Evolutionary conservation across 2,113 vertebrate genomes (phyloP).

Genomic region (Murina feae): DNA sequence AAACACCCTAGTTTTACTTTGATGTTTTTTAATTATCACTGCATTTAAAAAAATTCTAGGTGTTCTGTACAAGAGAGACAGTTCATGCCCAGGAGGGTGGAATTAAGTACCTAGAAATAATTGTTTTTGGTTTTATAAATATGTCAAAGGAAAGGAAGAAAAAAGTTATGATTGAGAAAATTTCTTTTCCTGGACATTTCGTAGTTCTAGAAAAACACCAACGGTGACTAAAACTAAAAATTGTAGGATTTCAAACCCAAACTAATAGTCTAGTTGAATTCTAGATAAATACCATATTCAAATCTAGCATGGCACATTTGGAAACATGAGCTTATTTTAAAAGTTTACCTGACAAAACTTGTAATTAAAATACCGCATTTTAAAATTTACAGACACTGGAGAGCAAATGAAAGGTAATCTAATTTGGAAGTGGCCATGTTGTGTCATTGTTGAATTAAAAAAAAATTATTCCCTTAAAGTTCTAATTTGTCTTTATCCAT

Average conservation of each 20-base stretch:
- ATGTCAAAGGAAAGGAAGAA: slow-evolving; percentile 66
- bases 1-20: slow-evolving; percentile 56
- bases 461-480: neutral
- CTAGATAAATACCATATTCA: slow-evolving; percentile 76
- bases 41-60: slow-evolving; percentile 65
- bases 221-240: slow-evolving; percentile 78
- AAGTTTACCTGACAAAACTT: slow-evolving; percentile 65
- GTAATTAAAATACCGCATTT: slow-evolving; percentile 54
- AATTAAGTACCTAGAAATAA: slow-evolving; percentile 70
- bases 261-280: slow-evolving; percentile 75
- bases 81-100: slow-evolving; percentile 50
- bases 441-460: neutral
- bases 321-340: slow-evolving; percentile 62
- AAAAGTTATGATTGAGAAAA: slow-evolving; percentile 67
- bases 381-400: slow-evolving; percentile 54
- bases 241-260: slow-evolving; percentile 75
- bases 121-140: slow-evolving; percentile 74
- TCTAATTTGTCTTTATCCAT: slow-evolving; percentile 59
- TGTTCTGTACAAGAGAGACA: slow-evolving; percentile 64
- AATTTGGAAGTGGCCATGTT: slow-evolving; percentile 56
- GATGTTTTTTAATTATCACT: slow-evolving; percentile 70
- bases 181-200: slow-evolving; percentile 66
- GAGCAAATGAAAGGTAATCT: slow-evolving; percentile 68
- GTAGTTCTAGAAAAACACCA: slow-evolving; percentile 66
- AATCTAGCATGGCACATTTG: slow-evolving; percentile 72